Evolutionary conservation across 2,888 invertebrate species (phyloP).

Genomic region (Trilocha varians): DNA sequence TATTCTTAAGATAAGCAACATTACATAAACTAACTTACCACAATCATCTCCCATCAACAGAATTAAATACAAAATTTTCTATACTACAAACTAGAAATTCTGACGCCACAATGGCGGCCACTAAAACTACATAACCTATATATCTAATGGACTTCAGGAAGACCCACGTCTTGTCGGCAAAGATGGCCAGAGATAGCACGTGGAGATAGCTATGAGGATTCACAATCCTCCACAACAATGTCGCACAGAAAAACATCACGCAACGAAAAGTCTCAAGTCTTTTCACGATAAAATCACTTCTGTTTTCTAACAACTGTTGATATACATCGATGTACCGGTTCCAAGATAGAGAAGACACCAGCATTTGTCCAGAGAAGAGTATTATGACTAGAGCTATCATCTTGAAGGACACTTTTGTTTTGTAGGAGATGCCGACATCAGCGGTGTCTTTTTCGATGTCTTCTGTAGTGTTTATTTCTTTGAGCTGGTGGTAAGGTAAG

Average conservation of each 20-base stretch:
- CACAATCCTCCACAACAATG: slow-evolving; percentile 83
- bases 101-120: slow-evolving; percentile 78
- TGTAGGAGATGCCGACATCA: slow-evolving; percentile 75
- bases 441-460: slow-evolving; percentile 58
- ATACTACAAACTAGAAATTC: slow-evolving; percentile 76
- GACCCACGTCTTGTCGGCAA: slow-evolving; percentile 87
- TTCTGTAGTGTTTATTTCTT: slow-evolving; percentile 54
- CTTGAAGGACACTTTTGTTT: slow-evolving; percentile 78
- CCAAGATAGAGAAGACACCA: slow-evolving; percentile 85
- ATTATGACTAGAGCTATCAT: slow-evolving; percentile 77
- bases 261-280: slow-evolving; percentile 76
- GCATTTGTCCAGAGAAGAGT: slow-evolving; percentile 79
- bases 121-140: slow-evolving; percentile 78
- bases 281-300: slow-evolving; percentile 61
- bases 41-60: slow-evolving; percentile 26
- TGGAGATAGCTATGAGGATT: slow-evolving; percentile 87
- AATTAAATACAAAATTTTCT: slow-evolving; percentile 30
- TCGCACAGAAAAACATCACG: slow-evolving; percentile 81
- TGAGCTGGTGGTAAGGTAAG: slow-evolving; percentile 59
- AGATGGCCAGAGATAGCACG: slow-evolving; percentile 81
- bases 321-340: slow-evolving; percentile 88
- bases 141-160: slow-evolving; percentile 81
- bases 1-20: too few relatives aligned
- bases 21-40: not conserved
- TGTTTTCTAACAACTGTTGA: slow-evolving; percentile 82